Conservation (phyloP, 2,888 invertebrate species). For the Eudiplozoon nipponicum region DNA sequence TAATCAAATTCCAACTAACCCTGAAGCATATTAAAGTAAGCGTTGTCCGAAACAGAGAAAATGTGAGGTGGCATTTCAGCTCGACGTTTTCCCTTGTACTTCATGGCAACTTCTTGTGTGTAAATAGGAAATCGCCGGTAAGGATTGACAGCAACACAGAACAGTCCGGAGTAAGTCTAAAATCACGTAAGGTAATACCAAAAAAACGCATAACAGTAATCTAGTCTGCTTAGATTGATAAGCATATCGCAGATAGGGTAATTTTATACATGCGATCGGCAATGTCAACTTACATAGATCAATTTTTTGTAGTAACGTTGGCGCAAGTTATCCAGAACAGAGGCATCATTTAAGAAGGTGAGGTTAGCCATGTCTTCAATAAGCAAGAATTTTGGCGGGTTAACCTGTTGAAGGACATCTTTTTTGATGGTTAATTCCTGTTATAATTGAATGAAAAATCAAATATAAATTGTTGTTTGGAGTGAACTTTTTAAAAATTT, state of each 20-base stretch:
- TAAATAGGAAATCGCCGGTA: constrained; percentile 98
- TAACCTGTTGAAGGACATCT: constrained; percentile 25
- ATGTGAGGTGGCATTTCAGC: constrained; percentile 98
- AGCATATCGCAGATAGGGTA: too few species aligned
- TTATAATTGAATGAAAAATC: constrained; percentile 28
- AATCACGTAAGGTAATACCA: too few species aligned
- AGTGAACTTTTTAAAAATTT: too few species aligned
- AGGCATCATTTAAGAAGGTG: constrained; percentile 27
- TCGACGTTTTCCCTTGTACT: constrained; percentile 94
- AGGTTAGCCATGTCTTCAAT: constrained; percentile 26
- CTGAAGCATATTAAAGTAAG: constrained; percentile 97
- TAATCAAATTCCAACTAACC: too few species aligned
- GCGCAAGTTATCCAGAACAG: constrained; percentile 24
- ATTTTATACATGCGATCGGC: neutral
- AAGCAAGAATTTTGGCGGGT: constrained; percentile 27
- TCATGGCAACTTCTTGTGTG: constrained; percentile 66
- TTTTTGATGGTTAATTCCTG: constrained; percentile 45
- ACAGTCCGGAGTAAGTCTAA: constrained; percentile 96
- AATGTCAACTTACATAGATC: constrained; percentile 23
- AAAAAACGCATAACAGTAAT: too few species aligned
- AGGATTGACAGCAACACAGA: constrained; percentile 99
- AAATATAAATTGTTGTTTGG: too few species aligned
- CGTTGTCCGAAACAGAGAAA: constrained; percentile 97
- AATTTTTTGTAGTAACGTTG: constrained; percentile 21
- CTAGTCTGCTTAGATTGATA: too few species aligned